Evolutionary conservation across 2,888 invertebrate genomes (phyloP).

Genomic region (Quadriops clusia): DNA sequence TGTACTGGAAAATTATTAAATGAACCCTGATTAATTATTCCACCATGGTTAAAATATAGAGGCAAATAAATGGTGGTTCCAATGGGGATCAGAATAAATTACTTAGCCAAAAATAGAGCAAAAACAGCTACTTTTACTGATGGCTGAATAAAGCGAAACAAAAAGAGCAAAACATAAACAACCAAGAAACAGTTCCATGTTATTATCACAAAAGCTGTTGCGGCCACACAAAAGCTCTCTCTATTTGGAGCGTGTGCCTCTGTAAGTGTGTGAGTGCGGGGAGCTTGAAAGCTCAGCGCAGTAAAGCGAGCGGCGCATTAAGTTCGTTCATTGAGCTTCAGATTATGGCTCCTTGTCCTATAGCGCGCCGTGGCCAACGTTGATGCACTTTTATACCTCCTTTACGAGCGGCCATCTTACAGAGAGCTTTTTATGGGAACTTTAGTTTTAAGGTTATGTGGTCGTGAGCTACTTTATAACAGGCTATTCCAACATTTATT

Average conservation of each 20-base stretch:
- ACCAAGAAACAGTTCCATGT: slow-evolving; percentile 29
- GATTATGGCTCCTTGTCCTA: slow-evolving; percentile 33
- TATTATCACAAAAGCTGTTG: slow-evolving; percentile 32
- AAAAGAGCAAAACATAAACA: slow-evolving; percentile 27
- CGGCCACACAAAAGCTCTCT: slow-evolving; percentile 27
- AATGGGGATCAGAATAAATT: too few relatives aligned
- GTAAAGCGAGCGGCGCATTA: slow-evolving; percentile 32
- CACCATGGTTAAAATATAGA: too few relatives aligned
- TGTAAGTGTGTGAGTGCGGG: slow-evolving; percentile 7
- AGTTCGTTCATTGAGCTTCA: slow-evolving; percentile 31
- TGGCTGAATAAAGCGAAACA: too few relatives aligned
- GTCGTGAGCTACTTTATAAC: too few relatives aligned
- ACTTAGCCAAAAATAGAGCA: too few relatives aligned
- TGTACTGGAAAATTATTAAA: too few relatives aligned
- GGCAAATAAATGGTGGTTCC: too few relatives aligned
- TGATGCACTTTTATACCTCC: slow-evolving; percentile 31
- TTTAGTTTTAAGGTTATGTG: slow-evolving; percentile 11
- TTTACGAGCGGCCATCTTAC: slow-evolving; percentile 34
- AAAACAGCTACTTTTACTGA: too few relatives aligned
- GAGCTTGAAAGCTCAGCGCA: slow-evolving; percentile 31
- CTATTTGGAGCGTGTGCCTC: slow-evolving; percentile 17
- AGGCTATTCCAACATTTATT: too few relatives aligned
- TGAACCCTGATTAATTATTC: too few relatives aligned
- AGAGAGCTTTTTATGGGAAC: slow-evolving; percentile 19
- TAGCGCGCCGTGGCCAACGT: slow-evolving; percentile 27